phyloP scores from a whole-genome alignment of 2,113 vertebrate species.

The Agelaius phoeniceus region DNA sequence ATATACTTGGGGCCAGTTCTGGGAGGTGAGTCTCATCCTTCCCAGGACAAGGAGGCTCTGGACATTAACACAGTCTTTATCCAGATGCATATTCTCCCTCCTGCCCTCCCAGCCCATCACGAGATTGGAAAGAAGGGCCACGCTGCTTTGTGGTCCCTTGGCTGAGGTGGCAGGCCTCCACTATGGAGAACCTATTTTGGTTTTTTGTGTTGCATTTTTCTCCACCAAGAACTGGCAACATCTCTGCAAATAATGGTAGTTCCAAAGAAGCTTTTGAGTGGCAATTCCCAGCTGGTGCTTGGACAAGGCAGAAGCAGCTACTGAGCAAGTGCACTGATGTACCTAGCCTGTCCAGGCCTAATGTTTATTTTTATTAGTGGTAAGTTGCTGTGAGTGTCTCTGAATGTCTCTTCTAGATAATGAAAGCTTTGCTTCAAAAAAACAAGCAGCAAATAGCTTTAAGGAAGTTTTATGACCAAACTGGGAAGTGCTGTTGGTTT shows the following conservation, averaged over 20 bases:
- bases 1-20: neutral
- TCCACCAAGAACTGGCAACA: neutral
- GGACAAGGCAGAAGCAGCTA: neutral
- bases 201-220: neutral
- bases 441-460: neutral
- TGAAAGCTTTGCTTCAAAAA: slow-evolving; percentile 27
- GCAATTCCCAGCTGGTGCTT: neutral
- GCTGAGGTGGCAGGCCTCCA: neutral
- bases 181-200: neutral
- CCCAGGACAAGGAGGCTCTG: neutral
- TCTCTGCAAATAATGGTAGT: neutral
- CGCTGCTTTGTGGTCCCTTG: neutral
- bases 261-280: neutral
- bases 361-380: neutral
- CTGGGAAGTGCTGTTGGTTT: neutral
- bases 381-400: neutral
- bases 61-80: neutral
- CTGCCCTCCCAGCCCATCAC: neutral
- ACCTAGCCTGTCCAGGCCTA: neutral
- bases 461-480: neutral
- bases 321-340: neutral
- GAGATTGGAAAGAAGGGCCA: neutral
- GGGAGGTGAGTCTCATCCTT: neutral
- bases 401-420: neutral
- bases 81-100: neutral